A percentile compares a stretch with the other conserved stretches of the same genome.
Evolutionary conservation across 37 sponge, comb jelly and placozoan genomes (phyloP).

Genomic region (Agelas oroides): DNA sequence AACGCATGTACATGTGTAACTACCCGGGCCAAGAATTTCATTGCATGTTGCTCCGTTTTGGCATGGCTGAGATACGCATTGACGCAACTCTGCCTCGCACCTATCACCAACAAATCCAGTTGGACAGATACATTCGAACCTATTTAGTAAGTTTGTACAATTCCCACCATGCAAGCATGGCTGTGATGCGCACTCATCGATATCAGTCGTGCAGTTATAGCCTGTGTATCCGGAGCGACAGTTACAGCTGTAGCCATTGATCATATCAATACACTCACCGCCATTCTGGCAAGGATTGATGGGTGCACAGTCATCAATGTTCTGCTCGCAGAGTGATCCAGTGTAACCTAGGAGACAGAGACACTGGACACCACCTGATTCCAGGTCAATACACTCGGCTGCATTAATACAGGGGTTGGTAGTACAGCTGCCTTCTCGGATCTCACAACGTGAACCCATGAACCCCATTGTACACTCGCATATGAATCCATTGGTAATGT

Average conservation of each 20-base stretch:
- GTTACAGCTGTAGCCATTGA: constrained; percentile 50
- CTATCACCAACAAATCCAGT: constrained; percentile 45
- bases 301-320: constrained; percentile 60
- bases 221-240: constrained; percentile 75
- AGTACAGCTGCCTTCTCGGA: constrained; percentile 15
- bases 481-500: constrained; percentile 52
- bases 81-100: constrained; percentile 40
- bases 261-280: constrained; percentile 23
- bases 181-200: constrained; percentile 33
- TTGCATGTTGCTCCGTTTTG: constrained; percentile 43
- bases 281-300: constrained; percentile 58
- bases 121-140: constrained; percentile 49
- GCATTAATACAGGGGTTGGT: constrained; percentile 30
- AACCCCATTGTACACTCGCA: constrained; percentile 62
- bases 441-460: constrained; percentile 40
- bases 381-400: constrained; percentile 2
- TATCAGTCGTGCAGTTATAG: constrained; percentile 22
- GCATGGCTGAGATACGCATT: constrained; percentile 44
- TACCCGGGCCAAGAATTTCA: not conserved
- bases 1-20: constrained; percentile 62
- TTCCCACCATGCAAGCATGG: constrained; percentile 65
- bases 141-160: not conserved
- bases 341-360: constrained; percentile 61
- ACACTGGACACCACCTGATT: constrained; percentile 40
- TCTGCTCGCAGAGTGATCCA: constrained; percentile 44